A percentile compares a stretch with the other conserved stretches of the same genome.
Evolutionary conservation across 2,888 invertebrate genomes (phyloP).

Genomic region (Adela reaumurella): DNA sequence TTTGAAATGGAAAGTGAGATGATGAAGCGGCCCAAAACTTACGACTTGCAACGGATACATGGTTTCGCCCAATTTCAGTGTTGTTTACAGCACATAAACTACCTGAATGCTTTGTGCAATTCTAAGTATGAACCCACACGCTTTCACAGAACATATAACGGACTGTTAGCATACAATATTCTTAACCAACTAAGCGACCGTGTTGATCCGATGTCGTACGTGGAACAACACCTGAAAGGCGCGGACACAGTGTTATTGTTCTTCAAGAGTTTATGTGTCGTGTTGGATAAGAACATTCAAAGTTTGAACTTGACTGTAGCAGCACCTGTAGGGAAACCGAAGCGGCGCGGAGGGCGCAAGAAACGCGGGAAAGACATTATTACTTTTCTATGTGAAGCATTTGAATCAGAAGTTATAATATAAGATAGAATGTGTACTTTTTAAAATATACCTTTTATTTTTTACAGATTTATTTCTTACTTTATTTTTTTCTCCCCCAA

Average conservation of each 20-base stretch:
- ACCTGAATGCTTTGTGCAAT: constrained; percentile 63
- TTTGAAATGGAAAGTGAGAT: constrained; percentile 58
- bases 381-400: constrained; percentile 33
- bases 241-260: constrained; percentile 29
- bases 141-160: constrained; percentile 66
- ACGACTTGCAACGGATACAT: constrained; percentile 56
- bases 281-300: constrained; percentile 21
- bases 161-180: constrained; percentile 73
- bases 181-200: constrained; percentile 60
- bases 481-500: too few species aligned
- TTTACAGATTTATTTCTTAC: too few species aligned
- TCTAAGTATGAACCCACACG: constrained; percentile 54
- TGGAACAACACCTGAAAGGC: constrained; percentile 46
- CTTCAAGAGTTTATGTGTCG: constrained; percentile 30
- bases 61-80: constrained; percentile 65
- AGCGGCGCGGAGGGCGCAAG: constrained; percentile 21
- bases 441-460: too few species aligned
- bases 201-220: constrained; percentile 46
- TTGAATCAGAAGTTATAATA: constrained; percentile 39
- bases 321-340: constrained; percentile 20
- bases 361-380: constrained; percentile 20
- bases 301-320: constrained; percentile 23
- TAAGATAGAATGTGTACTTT: constrained; percentile 9
- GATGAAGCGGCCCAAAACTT: constrained; percentile 48
- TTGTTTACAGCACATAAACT: constrained; percentile 53